Percentiles rank a stretch among this genome's conserved stretches.
Conservation (phyloP, 2,888 invertebrate genomes). For the Chymomyza amoena region DNA sequence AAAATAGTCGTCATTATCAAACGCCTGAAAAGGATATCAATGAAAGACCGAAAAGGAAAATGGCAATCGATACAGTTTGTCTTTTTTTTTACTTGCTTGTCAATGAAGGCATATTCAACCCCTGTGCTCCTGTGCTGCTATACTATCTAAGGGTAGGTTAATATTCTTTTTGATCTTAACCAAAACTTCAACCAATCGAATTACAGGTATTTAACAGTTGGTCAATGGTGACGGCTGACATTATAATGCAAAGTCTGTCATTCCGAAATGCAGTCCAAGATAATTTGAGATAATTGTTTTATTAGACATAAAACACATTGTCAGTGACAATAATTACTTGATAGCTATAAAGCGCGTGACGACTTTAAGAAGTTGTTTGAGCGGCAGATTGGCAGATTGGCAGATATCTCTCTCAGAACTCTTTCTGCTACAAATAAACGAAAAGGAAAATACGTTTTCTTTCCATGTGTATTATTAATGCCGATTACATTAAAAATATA, state of each 20-base stretch:
- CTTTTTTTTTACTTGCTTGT: conserved; percentile 36
- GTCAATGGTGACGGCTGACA: conserved; percentile 61
- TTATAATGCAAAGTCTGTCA: conserved; percentile 16
- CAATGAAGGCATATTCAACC: conserved; percentile 52
- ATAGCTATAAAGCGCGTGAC: conserved; percentile 29
- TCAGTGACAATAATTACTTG: conserved; percentile 41
- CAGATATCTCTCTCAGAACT: too few relatives aligned
- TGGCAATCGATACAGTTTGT: conserved; percentile 22
- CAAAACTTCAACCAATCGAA: conserved; percentile 45
- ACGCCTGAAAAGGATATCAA: neutral
- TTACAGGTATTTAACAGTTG: conserved; percentile 51
- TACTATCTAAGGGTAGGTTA: conserved; percentile 37
- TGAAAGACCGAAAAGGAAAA: conserved; percentile 27
- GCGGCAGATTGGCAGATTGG: conserved; percentile 43
- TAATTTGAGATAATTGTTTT: conserved; percentile 50
- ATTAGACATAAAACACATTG: conserved; percentile 63
- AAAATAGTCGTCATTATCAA: conserved; percentile 6
- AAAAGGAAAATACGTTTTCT: too few relatives aligned
- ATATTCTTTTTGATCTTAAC: conserved; percentile 25
- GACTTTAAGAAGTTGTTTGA: conserved; percentile 59
- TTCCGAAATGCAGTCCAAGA: neutral
- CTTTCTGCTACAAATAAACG: too few relatives aligned
- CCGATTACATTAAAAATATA: too few relatives aligned
- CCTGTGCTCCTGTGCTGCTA: conserved; percentile 9
- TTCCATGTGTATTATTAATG: too few relatives aligned